Evolutionary conservation across 1,140 invertebrate genomes (phyloP), one percentile per base, ranked within the genome.

Genomic region (Lepidurus arcticus): DNA sequence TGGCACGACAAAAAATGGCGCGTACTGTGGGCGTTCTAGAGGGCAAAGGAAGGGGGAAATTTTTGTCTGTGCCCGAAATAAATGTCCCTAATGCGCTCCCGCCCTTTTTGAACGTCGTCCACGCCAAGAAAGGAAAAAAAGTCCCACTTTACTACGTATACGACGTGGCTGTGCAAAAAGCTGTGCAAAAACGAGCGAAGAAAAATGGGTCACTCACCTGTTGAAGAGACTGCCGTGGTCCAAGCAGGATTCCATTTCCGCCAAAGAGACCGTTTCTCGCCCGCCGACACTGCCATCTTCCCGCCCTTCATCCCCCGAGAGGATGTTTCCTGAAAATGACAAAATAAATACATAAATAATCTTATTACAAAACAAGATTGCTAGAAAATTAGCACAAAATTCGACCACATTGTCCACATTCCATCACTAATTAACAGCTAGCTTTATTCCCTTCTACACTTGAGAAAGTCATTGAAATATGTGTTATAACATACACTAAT

Each of bases 181-280:
- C 3, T 10, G 10, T 47, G 45, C 45, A 10, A 47, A 10, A 47
- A 47, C n/a, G 16, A 65, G 53, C 9, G 1, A 13, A 65, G n/a
- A 73, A 78, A 75, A 74, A 47, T 16, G 44, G 75, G 26, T 21
- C 42, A 78, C 75, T 80, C 81, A 86, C 85, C 86, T 84, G 79
- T 84, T 86, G 80, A 85, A 78, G 43, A 74, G 73, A 73, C 53
- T 78, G 73, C 78, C 78, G 21, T 73, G 74, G 44, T 78, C 78
- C 78, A 78, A 42, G 75, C 78, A 78, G 1, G 78, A 73, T 78
- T 78, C 78, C 78, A 78, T 78, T 73, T 78, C 78, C 34, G 73
- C 73, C 26, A 78, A 75, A 9, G 78, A 75, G 8, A 78, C 78
- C 1, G 78, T 75, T 74, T 78, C 78, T 24, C 78, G 73, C 7